Base-by-base conservation (phyloP, 2,797 vertebrate species). In the Protonibea diacanthus region DNA sequence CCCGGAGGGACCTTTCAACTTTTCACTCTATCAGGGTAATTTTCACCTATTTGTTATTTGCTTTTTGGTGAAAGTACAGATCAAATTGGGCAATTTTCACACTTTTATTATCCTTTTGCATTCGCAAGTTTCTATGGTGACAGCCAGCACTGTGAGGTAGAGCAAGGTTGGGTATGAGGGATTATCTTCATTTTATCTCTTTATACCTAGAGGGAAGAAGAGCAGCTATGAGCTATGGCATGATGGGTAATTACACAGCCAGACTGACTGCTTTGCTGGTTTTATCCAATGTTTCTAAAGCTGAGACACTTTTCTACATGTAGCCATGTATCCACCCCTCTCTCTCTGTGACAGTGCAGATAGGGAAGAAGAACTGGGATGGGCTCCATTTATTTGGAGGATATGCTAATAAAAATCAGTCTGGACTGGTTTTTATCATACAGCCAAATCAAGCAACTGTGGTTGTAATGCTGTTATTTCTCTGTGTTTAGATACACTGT, bases 101-200 rank as follows among this genome's bases (percentile, higher is more conserved):
- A 67, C 78, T 71, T 70, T 62, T 82, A 86, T 83, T 78, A 67
- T 75, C 51, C 55, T 67, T 11, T 84, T 75, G 80, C 59, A 76
- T 76, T 62, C 58, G 47, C 51, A 63, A 40, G 76, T 90, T 88
- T 91, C 85, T 85, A 78, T 87, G 76, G 81, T 47, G 77, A 89
- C 85, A 62, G 42, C 29, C 49, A 66, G 55, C 45, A 4, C 58
- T 25, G 72, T 47, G 44, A 68, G 23, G 65, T 48, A 68, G 27
- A 57, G 56, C 67, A 56, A 21, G 44, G 60, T 38, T 49, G 23
- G 60, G 52, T 70, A 75, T 80, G 75, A 86, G 71, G 76, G 83
- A 86, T 89, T 72, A 84, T 80, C 81, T 88, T 63, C 79, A 77
- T 85, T 86, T 83, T 75, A 91, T 89, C 85, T 84, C 60, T 8